Conservation (phyloP, 2,888 invertebrate genomes). For the Archips crataeganus region DNA sequence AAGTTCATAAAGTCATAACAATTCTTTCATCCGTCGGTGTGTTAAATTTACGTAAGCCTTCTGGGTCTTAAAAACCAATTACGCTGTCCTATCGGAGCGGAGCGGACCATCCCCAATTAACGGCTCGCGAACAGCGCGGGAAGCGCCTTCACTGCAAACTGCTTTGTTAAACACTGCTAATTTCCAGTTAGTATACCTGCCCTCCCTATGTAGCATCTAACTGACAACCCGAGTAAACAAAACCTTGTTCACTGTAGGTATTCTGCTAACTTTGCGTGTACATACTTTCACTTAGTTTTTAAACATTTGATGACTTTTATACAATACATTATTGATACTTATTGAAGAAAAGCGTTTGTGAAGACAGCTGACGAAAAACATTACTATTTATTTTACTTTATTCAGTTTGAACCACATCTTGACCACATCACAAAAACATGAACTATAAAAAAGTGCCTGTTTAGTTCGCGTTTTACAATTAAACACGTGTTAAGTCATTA, state of each 20-base stretch:
- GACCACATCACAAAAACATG: not conserved
- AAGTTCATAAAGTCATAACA: conserved; percentile 50
- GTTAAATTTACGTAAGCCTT: conserved; percentile 46
- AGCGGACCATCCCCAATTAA: conserved; percentile 53
- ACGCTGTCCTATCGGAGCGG: conserved; percentile 50
- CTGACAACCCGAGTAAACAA: conserved; percentile 24
- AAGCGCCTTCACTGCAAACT: conserved; percentile 45
- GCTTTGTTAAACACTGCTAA: conserved; percentile 40
- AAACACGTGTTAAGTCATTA: conserved; percentile 20
- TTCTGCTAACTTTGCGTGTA: not conserved
- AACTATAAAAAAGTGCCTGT: not conserved
- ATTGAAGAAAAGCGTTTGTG: not conserved
- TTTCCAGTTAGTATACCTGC: conserved; percentile 16
- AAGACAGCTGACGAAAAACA: not conserved
- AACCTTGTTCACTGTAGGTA: not conserved
- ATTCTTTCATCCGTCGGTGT: conserved; percentile 34
- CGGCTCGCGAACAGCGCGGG: conserved; percentile 54
- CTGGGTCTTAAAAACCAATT: conserved; percentile 56
- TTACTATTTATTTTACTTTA: not conserved
- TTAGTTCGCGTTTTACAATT: conserved; percentile 1
- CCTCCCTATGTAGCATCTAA: not conserved
- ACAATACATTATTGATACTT: not conserved
- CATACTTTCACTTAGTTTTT: not conserved
- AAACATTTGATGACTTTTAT: not conserved
- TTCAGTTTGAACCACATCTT: not conserved